phyloP scores from a whole-genome alignment of 35 echinoderm and acorn worm species.

The Amphiura filiformis region DNA sequence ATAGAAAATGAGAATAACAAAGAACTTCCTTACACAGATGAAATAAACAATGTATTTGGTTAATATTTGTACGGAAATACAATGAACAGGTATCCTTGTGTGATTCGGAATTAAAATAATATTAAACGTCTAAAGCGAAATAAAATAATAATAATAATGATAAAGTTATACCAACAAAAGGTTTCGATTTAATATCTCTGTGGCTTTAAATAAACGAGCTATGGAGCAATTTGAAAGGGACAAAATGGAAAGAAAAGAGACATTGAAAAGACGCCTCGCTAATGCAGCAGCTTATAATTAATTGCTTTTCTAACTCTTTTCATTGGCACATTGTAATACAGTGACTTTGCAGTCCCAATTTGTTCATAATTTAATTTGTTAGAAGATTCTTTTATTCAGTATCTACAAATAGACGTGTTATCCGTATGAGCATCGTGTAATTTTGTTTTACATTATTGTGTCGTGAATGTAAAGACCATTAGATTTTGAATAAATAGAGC shows the following conservation, averaged over 20 bases:
- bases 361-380: not conserved
- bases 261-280: not conserved
- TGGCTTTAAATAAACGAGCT: not conserved
- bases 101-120: too few species aligned
- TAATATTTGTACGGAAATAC: too few species aligned
- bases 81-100: too few species aligned
- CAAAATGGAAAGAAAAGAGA: not conserved
- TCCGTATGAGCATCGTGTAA: not conserved
- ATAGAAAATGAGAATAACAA: too few species aligned
- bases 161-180: too few species aligned
- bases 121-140: too few species aligned
- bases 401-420: not conserved
- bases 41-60: too few species aligned
- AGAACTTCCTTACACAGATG: too few species aligned
- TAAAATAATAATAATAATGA: too few species aligned
- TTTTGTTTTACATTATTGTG: too few species aligned
- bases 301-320: conserved; percentile 8
- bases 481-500: too few species aligned
- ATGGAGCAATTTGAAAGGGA: not conserved
- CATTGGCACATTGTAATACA: not conserved
- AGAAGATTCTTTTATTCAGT: not conserved
- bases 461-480: too few species aligned
- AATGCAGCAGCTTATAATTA: conserved; percentile 5
- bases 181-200: not conserved
- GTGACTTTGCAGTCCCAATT: not conserved